A percentile compares a stretch with the other conserved stretches of the same genome.
These are phyloP conservation scores for Mimumesa dahlbomi DNA, from an alignment of 2,888 invertebrate genomes.

Conservation along the genomic window DNA sequence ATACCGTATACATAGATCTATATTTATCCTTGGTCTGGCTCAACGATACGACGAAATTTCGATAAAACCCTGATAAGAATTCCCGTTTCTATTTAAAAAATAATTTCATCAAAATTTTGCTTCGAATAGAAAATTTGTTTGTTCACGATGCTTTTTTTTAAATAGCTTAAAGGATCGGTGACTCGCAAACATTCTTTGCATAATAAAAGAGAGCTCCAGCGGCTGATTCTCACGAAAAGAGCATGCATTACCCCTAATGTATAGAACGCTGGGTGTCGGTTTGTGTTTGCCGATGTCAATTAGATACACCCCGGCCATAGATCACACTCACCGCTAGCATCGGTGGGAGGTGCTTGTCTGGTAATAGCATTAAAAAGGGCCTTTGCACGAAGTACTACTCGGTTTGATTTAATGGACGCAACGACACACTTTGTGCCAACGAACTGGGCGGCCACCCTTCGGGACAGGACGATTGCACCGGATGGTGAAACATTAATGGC, in stretches of 20 bases:
- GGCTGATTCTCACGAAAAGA: neutral
- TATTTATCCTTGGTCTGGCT: no score
- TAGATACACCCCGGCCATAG: constrained; percentile 28
- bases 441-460: constrained; percentile 11
- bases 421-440: neutral
- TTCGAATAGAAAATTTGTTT: no score
- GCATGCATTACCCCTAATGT: neutral
- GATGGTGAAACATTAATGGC: constrained; percentile 25
- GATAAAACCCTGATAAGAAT: no score
- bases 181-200: neutral
- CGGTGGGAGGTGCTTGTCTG: constrained; percentile 14
- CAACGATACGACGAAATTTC: no score
- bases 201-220: neutral
- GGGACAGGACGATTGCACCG: constrained; percentile 5
- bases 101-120: no score
- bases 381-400: constrained; percentile 12
- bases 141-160: no score
- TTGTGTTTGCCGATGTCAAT: constrained; percentile 33
- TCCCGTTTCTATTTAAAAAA: no score
- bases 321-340: constrained; percentile 16
- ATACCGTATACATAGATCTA: no score
- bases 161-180: no score
- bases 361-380: constrained; percentile 38
- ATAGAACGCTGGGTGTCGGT: neutral
- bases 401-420: constrained; percentile 24